These are phyloP conservation scores for Pipistrellus pygmaeus DNA, from an alignment of 2,797 vertebrate species.

Conservation along the genomic window DNA sequence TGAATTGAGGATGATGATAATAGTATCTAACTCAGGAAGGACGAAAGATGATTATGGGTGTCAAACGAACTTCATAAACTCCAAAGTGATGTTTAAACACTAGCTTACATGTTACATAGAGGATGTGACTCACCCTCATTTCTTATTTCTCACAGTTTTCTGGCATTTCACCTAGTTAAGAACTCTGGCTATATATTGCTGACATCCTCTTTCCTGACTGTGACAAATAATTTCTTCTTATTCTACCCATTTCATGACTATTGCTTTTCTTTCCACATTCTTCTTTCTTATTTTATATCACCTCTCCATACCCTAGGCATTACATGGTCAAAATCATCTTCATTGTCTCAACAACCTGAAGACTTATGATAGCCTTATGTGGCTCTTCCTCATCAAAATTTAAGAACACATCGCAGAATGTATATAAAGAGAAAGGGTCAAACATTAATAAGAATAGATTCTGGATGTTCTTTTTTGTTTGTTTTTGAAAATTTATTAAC, in stretches of 20 bases:
- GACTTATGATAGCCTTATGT: not conserved
- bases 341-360: not conserved
- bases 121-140: not conserved
- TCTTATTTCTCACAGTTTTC: not conserved
- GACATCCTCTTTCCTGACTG: not conserved
- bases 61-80: not conserved
- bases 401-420: not conserved
- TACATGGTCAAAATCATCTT: not conserved
- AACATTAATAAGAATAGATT: not conserved
- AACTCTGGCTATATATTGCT: not conserved
- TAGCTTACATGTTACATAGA: not conserved
- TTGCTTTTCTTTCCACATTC: not conserved
- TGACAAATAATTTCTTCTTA: not conserved
- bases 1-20: not conserved
- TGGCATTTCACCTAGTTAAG: not conserved
- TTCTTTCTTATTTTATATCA: not conserved
- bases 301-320: not conserved
- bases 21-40: not conserved
- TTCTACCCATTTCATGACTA: not conserved
- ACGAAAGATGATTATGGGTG: not conserved
- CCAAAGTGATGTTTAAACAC: not conserved
- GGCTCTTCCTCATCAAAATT: not conserved
- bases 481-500: slow-evolving; percentile 48
- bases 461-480: not conserved
- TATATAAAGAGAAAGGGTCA: not conserved